Conservation (phyloP, 1,140 invertebrate species). For the Acyrthosiphon pisum region DNA sequence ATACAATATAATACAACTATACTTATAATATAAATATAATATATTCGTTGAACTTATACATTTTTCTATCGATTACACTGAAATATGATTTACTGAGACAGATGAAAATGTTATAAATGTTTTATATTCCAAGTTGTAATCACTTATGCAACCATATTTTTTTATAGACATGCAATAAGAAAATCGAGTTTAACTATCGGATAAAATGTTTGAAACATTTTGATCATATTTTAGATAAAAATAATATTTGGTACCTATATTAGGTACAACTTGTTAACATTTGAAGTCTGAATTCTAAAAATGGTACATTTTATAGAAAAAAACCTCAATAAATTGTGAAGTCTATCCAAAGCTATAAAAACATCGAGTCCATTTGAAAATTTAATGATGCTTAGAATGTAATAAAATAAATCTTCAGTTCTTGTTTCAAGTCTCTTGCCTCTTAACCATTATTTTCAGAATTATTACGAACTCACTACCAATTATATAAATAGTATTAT, state of each 20-base stretch:
- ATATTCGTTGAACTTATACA: too few species aligned
- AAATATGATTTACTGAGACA: not conserved
- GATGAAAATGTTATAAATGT: not conserved
- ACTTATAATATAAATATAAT: too few species aligned
- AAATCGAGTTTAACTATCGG: too few species aligned
- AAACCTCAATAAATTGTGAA: not conserved
- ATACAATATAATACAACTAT: too few species aligned
- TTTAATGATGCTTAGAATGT: slow-evolving; percentile 7
- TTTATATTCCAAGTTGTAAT: not conserved
- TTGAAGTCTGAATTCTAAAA: not conserved
- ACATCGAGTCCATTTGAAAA: not conserved
- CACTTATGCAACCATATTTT: not conserved
- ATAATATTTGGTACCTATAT: not conserved
- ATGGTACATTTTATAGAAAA: not conserved
- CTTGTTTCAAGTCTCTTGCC: not conserved
- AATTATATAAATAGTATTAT: not conserved
- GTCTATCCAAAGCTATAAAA: not conserved
- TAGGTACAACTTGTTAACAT: not conserved
- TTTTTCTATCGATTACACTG: too few species aligned
- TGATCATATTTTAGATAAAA: not conserved
- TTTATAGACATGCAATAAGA: too few species aligned
- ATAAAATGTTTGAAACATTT: not conserved
- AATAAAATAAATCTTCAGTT: not conserved
- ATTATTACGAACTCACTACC: slow-evolving; percentile 1
- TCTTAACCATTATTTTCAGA: not conserved